Percentiles rank a stretch among this genome's conserved stretches.
phyloP scores from a whole-genome alignment of 2,888 invertebrate genomes.

The Rhamnusium bicolor region DNA sequence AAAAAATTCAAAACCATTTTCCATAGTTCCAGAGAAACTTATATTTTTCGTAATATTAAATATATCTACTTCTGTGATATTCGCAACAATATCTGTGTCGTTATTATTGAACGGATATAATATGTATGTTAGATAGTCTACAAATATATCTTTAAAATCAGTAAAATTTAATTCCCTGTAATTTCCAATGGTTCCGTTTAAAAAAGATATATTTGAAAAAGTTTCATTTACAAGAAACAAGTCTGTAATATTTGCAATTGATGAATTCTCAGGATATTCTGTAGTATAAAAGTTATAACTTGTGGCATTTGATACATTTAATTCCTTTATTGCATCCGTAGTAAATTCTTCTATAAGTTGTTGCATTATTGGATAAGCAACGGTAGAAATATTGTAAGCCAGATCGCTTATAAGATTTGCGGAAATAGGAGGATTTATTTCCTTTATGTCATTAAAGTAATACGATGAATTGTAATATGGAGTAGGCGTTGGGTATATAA shows the following conservation, averaged over 20 bases:
- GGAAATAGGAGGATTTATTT: conserved; percentile 2
- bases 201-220: conserved; percentile 25
- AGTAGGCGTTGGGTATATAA: not conserved
- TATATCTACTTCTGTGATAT: conserved; percentile 1
- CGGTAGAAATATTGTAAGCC: conserved; percentile 47
- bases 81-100: conserved; percentile 30
- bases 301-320: not conserved
- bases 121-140: conserved; percentile 54
- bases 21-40: not conserved
- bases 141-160: conserved; percentile 48
- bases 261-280: conserved; percentile 22
- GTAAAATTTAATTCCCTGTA: conserved; percentile 33
- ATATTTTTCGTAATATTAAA: not conserved
- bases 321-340: not conserved
- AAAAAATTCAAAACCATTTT: conserved; percentile 42
- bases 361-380: conserved; percentile 48
- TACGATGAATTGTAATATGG: not conserved
- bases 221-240: not conserved
- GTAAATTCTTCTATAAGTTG: conserved; percentile 6
- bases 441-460: not conserved
- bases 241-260: not conserved
- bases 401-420: conserved; percentile 44
- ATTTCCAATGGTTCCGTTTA: conserved; percentile 26
- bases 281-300: conserved; percentile 3
- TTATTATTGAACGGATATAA: conserved; percentile 40